A percentile compares a stretch with the other conserved stretches of the same genome.
Conservation (phyloP, 2,113 vertebrate genomes). For the Chaenogobius annularis region DNA sequence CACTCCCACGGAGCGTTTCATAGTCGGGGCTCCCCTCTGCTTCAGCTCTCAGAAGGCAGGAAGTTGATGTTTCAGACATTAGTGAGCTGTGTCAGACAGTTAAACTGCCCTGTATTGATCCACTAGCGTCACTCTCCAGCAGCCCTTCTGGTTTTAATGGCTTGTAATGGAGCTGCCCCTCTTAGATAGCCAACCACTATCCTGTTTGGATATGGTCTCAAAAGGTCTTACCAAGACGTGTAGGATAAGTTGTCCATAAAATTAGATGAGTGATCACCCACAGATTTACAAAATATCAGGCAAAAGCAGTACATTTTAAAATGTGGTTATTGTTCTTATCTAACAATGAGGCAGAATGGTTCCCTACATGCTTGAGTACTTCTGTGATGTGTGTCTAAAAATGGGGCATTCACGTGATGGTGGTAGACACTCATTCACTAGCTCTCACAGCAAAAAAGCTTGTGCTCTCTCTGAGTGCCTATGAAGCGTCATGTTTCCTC, state of each 20-base stretch:
- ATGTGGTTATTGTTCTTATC: neutral
- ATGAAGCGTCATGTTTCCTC: constrained; percentile 50
- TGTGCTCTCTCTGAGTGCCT: constrained; percentile 27
- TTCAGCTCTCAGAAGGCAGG: constrained; percentile 37
- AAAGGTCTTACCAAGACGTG: constrained; percentile 39
- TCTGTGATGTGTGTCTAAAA: neutral
- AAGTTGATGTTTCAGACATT: constrained; percentile 77
- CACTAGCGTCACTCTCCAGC: constrained; percentile 69
- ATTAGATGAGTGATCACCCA: neutral
- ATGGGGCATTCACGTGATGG: neutral
- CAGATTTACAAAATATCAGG: neutral
- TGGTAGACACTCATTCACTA: neutral
- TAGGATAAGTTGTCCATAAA: neutral
- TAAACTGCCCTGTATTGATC: constrained; percentile 78
- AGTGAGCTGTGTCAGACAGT: constrained; percentile 76
- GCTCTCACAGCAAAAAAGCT: constrained; percentile 10
- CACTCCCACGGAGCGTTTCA: constrained; percentile 47
- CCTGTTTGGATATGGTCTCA: constrained; percentile 54
- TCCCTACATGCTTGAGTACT: neutral
- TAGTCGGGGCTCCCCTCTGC: constrained; percentile 18
- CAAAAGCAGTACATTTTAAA: neutral
- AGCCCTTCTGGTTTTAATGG: constrained; percentile 75
- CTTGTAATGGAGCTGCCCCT: constrained; percentile 73
- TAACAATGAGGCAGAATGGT: neutral
- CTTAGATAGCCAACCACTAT: constrained; percentile 64